Base-by-base conservation (phyloP, 2,113 vertebrate genomes). In the Eolophus roseicapilla region DNA sequence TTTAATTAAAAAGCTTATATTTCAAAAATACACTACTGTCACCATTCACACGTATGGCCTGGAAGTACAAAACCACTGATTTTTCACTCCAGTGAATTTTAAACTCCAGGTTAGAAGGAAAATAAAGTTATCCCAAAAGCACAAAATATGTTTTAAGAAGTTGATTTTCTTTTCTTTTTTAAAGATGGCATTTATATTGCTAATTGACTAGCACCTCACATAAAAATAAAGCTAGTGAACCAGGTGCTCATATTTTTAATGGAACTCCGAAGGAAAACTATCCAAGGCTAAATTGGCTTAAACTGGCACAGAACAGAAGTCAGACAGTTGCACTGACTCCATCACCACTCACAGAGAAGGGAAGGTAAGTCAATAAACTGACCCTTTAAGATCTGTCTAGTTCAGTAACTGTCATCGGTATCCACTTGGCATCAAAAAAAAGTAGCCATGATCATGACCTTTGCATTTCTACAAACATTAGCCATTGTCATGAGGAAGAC, bases 381-480 rank as follows among this genome's bases (percentile, higher is more conserved):
- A 90, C 53, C 85, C 80, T 84, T 86, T 82, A 84, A 88, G 70
- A 73, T 70, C 78, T 37, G 60, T 47, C 85, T 68, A 64, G 74
- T 74, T 87, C 82, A 53, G 75, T 91, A 95, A 92, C 50, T 93
- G 73, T 68, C 88, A 86, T 33, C 3, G 0, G 49, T 73, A 83
- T 53, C 85, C 91, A 95, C 53, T 16, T 76, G 85, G 80, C 87
- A 83, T 93, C 73, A 78, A 81, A 93, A 94, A 89, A 91, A 92
- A 73, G 89, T 41, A 74, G 44, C 55, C 83, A 41, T 69, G 92
- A 95, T 92, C 91, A 6, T 96, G 97, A 97, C 96, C 96, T 95
- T 83, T 97, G 88, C 89, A 93, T 92, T 96, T 91, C 76, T 95
- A 75, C 90, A 97, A 94, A 92, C 88, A 87, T 59, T 65, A 82